Conservation (phyloP, 1,140 invertebrate species). For the Phymastichus coffea region DNA sequence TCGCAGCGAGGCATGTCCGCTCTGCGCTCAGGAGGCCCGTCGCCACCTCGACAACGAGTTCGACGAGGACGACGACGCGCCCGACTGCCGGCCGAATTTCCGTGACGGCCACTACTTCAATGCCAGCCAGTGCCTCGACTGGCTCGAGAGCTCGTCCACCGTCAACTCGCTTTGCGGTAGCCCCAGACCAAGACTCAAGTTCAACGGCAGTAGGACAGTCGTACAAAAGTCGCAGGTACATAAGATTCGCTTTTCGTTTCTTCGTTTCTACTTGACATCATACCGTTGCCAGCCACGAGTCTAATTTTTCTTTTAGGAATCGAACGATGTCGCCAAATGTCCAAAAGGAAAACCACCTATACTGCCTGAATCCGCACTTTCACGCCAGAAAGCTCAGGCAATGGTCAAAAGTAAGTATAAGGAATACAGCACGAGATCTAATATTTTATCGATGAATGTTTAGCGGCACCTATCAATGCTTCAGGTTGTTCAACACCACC, state of each 20-base stretch:
- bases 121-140: constrained; percentile 41
- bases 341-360: constrained; percentile 43
- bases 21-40: constrained; percentile 61
- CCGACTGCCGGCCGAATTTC: constrained; percentile 27
- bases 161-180: constrained; percentile 53
- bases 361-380: constrained; percentile 40
- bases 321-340: constrained; percentile 8
- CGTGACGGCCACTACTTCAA: constrained; percentile 30
- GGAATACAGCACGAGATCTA: too few relatives aligned
- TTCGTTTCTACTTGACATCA: not conserved
- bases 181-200: constrained; percentile 38
- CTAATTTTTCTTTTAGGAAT: constrained; percentile 7
- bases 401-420: constrained; percentile 60
- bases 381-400: constrained; percentile 45
- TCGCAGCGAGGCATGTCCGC: constrained; percentile 84
- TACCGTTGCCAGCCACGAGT: too few relatives aligned
- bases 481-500: constrained; percentile 79
- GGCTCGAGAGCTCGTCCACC: constrained; percentile 48
- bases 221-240: constrained; percentile 6
- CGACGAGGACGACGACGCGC: constrained; percentile 36
- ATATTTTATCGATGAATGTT: too few relatives aligned
- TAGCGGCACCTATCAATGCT: constrained; percentile 25
- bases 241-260: too few relatives aligned
- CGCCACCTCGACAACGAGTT: constrained; percentile 33
- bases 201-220: not conserved